Conservation (phyloP, 2,888 invertebrate species). For the Ditula angustiorana region DNA sequence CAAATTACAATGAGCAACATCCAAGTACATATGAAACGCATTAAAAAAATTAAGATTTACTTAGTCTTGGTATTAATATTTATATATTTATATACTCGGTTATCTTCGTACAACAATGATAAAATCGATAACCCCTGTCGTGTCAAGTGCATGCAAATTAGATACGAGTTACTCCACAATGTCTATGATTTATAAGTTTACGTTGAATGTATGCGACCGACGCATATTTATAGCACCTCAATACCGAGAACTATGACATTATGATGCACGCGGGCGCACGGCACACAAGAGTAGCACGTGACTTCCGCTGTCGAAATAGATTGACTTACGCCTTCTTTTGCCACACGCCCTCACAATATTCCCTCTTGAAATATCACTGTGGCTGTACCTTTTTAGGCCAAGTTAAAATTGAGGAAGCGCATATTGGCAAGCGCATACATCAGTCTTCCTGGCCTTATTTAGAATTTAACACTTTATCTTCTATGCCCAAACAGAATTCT, state of each 20-base stretch:
- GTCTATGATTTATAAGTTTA: background rate
- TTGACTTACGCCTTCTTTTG: slow-evolving; percentile 31
- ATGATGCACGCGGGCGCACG: slow-evolving; percentile 63
- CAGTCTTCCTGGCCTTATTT: background rate
- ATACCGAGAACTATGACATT: slow-evolving; percentile 75
- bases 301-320: slow-evolving; percentile 71
- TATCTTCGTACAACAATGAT: background rate
- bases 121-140: background rate
- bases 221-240: slow-evolving; percentile 70
- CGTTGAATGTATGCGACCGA: slow-evolving; percentile 45
- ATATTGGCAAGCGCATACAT: slow-evolving; percentile 27
- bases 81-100: background rate
- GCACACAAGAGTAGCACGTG: slow-evolving; percentile 64
- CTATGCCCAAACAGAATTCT: slow-evolving; percentile 8
- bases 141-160: slow-evolving; percentile 4
- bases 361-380: slow-evolving; percentile 24
- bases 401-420: slow-evolving; percentile 31
- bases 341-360: slow-evolving; percentile 27
- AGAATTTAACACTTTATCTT: slow-evolving; percentile 15
- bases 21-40: too few species aligned
- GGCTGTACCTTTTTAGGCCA: slow-evolving; percentile 19
- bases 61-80: too few species aligned
- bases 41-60: background rate
- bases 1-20: background rate
- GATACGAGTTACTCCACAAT: background rate